Evolutionary conservation across 92 coral and sea anemone genomes (phyloP), one percentile per base, ranked within the genome.

Genomic region (Nematostella vectensis): DNA sequence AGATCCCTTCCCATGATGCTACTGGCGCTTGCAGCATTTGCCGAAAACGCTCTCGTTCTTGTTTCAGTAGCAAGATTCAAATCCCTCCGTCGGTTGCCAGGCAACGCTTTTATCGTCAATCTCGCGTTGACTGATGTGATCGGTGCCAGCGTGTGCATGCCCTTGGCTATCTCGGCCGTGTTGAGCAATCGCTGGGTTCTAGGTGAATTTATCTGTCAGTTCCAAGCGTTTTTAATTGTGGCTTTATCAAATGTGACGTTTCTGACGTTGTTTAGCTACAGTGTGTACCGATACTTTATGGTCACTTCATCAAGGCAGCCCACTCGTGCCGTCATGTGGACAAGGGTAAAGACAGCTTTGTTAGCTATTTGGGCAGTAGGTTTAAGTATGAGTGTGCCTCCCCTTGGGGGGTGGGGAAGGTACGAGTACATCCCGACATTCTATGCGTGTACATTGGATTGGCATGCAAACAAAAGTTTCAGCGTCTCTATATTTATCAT

Each of bases 41-140:
- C 61, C 3, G 91, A 77, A 15, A 83, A 83, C 50, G 52, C 74
- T 15, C 50, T 83, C 29, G 81, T 83, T 17, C 69, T 83, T 23
- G 39, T 55, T 11, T 76, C 91, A 43, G 76, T 83, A 43, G 75
- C 71, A 37, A 68, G 67, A 23, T 66, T 68, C 71, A 77, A 61
- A 59, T 43, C 79, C 21, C 77, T 83, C 27, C 74, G 81, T 3
- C 66, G 76, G 30, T 62, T 72, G 38, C 75, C 91, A 24, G 82
- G 77, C 58, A 83, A 83, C 68, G 57, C 69, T 56, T 83, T 65
- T 40, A 65, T 83, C 29, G 75, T 69, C 20, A 83, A 80, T 54
- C 62, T 83, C 10, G 85, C 91, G 43, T 12, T 83, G 21, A 83
- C 81, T 21, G 91, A 83, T 43, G 62, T 83, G 20, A n/a, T 73